Conservation (phyloP, 2,888 invertebrate species). For the Spilarctia lutea region DNA sequence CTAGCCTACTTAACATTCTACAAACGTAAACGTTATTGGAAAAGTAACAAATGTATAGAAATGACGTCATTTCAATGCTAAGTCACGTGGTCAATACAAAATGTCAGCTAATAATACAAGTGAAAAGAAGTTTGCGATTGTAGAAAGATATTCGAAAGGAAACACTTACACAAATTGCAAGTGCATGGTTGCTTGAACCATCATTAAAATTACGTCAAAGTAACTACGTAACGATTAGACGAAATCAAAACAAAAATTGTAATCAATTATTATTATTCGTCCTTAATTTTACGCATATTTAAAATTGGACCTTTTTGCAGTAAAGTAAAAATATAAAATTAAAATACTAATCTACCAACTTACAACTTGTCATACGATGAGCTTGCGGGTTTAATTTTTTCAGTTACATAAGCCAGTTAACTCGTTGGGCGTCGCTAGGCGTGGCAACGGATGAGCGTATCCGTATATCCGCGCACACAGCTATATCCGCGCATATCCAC, state of each 20-base stretch:
- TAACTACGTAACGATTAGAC: background rate
- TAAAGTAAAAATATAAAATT: too few relatives aligned
- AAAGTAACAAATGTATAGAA: too few relatives aligned
- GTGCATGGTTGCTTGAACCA: too few relatives aligned
- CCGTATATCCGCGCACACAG: slow-evolving; percentile 64
- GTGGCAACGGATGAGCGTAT: slow-evolving; percentile 69
- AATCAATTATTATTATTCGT: background rate
- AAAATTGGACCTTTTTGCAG: background rate
- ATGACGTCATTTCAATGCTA: too few relatives aligned
- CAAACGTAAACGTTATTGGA: too few relatives aligned
- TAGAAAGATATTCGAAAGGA: too few relatives aligned
- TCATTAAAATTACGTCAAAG: too few relatives aligned
- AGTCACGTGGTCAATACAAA: too few relatives aligned
- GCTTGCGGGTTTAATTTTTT: slow-evolving; percentile 17
- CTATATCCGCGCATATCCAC: slow-evolving; percentile 77
- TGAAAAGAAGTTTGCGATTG: too few relatives aligned
- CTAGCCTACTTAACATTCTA: too few relatives aligned
- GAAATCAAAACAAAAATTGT: background rate
- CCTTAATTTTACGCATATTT: background rate
- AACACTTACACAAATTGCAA: too few relatives aligned
- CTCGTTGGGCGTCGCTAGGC: slow-evolving; percentile 70
- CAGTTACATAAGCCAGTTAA: slow-evolving; percentile 34
- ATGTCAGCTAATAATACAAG: too few relatives aligned
- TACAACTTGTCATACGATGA: background rate
- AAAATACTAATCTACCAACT: background rate